A percentile compares a stretch with the other conserved stretches of the same genome.
Conservation (phyloP, 2,797 vertebrate genomes). For the Sciaenops ocellatus region DNA sequence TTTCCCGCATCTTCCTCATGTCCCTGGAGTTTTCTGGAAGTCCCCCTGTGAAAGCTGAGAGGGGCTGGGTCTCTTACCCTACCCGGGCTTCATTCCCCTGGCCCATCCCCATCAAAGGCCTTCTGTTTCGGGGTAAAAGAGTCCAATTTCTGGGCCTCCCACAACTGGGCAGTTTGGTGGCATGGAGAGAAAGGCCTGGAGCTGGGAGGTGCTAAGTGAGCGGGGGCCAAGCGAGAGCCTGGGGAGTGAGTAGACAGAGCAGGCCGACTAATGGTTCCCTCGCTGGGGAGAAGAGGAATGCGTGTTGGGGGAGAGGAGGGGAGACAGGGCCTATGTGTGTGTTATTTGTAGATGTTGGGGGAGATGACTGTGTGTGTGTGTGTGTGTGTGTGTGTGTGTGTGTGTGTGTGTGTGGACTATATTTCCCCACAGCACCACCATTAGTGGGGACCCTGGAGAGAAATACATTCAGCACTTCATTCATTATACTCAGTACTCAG, state of each 20-base stretch:
- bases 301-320: slow-evolving; percentile 47
- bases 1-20: slow-evolving; percentile 57
- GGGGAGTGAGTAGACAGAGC: slow-evolving; percentile 65
- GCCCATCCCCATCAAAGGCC: slow-evolving; percentile 76
- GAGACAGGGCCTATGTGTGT: slow-evolving; percentile 49
- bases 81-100: slow-evolving; percentile 63
- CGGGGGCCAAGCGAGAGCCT: slow-evolving; percentile 61
- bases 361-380: slow-evolving; percentile 32
- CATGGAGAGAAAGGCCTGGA: slow-evolving; percentile 54
- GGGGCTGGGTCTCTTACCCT: slow-evolving; percentile 57
- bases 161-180: slow-evolving; percentile 55
- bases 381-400: neutral
- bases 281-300: slow-evolving; percentile 77
- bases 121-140: slow-evolving; percentile 72
- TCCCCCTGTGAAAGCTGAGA: slow-evolving; percentile 80
- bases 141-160: slow-evolving; percentile 73
- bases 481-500: slow-evolving; percentile 72
- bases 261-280: slow-evolving; percentile 70
- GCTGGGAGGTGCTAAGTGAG: slow-evolving; percentile 75
- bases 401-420: slow-evolving; percentile 46
- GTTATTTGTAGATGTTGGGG: slow-evolving; percentile 50
- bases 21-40: slow-evolving; percentile 71
- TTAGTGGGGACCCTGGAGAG: slow-evolving; percentile 72
- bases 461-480: slow-evolving; percentile 80
- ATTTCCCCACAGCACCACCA: slow-evolving; percentile 67